Percentiles rank a stretch among this genome's conserved stretches.
Conservation (phyloP, 2,888 invertebrate genomes). For the Omphaloscelis lunosa region DNA sequence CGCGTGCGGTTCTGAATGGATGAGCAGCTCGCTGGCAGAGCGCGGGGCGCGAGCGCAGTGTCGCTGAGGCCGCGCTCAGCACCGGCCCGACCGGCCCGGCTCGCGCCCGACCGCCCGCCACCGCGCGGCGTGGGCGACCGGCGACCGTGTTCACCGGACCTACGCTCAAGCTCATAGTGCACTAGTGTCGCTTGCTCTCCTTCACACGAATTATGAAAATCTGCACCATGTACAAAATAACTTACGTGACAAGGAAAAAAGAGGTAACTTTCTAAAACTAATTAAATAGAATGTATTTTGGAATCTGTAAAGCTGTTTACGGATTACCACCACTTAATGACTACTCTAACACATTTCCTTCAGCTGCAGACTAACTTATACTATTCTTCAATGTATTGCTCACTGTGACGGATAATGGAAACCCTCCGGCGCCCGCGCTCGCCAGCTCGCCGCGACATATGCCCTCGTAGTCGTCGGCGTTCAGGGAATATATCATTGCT, state of each 20-base stretch:
- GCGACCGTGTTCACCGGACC: constrained; percentile 17
- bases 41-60: constrained; percentile 58
- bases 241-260: constrained; percentile 85
- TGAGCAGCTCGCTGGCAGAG: constrained; percentile 71
- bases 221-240: constrained; percentile 88
- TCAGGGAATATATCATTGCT: constrained; percentile 96
- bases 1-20: constrained; percentile 81
- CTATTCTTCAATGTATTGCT: constrained; percentile 70
- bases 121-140: constrained; percentile 48
- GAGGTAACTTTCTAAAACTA: constrained; percentile 78
- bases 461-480: constrained; percentile 94
- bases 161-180: constrained; percentile 45
- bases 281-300: constrained; percentile 29
- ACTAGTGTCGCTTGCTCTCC: constrained; percentile 48
- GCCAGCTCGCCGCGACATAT: constrained; percentile 82
- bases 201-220: constrained; percentile 80
- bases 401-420: constrained; percentile 76
- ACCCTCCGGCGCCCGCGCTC: constrained; percentile 47
- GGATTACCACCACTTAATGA: constrained; percentile 9
- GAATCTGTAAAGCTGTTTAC: constrained; percentile 1
- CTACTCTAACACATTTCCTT: constrained; percentile 5
- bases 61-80: constrained; percentile 63
- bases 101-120: neutral
- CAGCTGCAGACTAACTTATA: constrained; percentile 3
- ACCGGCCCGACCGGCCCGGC: constrained; percentile 48